Base-by-base conservation (phyloP, 2,888 invertebrate genomes). In the Eustalomyia histrio region DNA sequence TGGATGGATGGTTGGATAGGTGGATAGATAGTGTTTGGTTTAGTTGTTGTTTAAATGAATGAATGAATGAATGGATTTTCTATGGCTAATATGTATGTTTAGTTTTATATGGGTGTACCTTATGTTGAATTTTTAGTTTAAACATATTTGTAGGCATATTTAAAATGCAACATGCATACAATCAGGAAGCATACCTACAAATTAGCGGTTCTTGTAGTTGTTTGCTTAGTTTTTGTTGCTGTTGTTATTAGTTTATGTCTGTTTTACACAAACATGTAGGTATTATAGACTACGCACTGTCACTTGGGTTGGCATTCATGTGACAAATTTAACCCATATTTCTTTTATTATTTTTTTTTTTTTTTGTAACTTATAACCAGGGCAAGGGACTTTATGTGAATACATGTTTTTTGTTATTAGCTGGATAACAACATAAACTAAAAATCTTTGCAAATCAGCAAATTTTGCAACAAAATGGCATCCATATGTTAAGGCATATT, bases 121-220 rank as follows among this genome's bases (percentile, higher is more conserved):
- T 35, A 39, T 29, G 29, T 39, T 39, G 39, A 12, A 47, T 60
- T 18, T 39, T 33, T 47, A 43, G 50, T 67, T 67, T 24, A 58
- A 64, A 64, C 58, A 58, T 24, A n/a, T 55, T 83, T 84, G 81
- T 85, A 75, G 68, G 85, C 87, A 63, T 85, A 84, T 83, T 88
- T 86, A 86, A 87, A 87, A 88, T 88, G 88, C 87, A 88, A 84
- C 83, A 83, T 85, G 84, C 80, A 83, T 82, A 67, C 71, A 71
- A 75, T 53, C 83, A 82, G 83, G 80, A 82, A 83, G 71, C 78
- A 74, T 79, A 75, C 82, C 78, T 75, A 76, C 79, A 71, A 80
- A 76, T 79, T 82, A 82, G 79, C 82, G 82, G 80, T 79, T 79
- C 47, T 72, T 57, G 29, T 14, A 29, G 52, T 71, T 29, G 29